Evolutionary conservation across 2,888 invertebrate species (phyloP).

Genomic region (Dione vanillae): DNA sequence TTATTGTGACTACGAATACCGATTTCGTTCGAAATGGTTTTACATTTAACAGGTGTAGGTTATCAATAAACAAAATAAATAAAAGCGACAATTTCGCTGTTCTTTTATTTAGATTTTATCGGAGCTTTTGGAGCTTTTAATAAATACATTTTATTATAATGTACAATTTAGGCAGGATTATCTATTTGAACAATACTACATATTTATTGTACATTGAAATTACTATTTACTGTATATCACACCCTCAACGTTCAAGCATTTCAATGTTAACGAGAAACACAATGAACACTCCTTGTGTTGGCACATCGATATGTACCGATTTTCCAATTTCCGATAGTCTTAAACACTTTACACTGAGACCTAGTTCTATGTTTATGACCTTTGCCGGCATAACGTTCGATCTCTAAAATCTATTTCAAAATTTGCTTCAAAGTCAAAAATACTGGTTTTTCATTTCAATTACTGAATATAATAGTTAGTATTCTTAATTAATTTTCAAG

Average conservation of each 20-base stretch:
- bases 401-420: no score
- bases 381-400: not conserved
- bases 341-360: not conserved
- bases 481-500: not conserved
- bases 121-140: not conserved
- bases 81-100: not conserved
- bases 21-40: slow-evolving; percentile 41
- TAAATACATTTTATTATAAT: not conserved
- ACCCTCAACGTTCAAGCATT: not conserved
- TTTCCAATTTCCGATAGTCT: slow-evolving; percentile 1
- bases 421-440: no score
- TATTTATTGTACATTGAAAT: not conserved
- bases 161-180: not conserved
- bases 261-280: not conserved
- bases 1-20: slow-evolving; percentile 56
- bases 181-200: not conserved
- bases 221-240: not conserved
- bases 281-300: not conserved
- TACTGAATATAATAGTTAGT: not conserved
- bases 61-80: slow-evolving; percentile 35
- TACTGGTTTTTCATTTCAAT: no score
- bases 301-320: slow-evolving; percentile 9
- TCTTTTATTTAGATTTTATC: slow-evolving; percentile 9
- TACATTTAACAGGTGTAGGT: slow-evolving; percentile 38
- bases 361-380: not conserved